Percentiles rank a stretch among this genome's conserved stretches.
phyloP scores from a whole-genome alignment of 2,888 invertebrate genomes.

The Dinocampus coccinellae region DNA sequence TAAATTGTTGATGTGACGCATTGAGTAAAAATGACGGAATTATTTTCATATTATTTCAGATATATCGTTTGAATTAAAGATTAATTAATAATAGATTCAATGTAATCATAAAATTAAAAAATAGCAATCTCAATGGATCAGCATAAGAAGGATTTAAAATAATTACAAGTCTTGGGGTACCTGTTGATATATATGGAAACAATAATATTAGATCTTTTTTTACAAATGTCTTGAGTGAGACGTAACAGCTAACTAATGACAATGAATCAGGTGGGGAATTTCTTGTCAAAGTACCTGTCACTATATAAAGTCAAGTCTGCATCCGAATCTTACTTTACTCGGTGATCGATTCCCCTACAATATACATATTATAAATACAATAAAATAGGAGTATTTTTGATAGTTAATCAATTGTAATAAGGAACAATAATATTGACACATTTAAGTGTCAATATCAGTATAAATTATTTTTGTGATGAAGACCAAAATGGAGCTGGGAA shows the following conservation, averaged over 20 bases:
- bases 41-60: background rate
- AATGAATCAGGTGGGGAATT: conserved; percentile 31
- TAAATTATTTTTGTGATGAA: conserved; percentile 17
- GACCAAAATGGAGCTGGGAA: conserved; percentile 34
- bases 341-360: background rate
- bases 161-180: background rate
- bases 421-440: background rate
- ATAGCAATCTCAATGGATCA: background rate
- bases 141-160: background rate
- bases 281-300: conserved; percentile 23
- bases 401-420: background rate
- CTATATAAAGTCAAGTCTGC: conserved; percentile 41
- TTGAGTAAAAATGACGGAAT: background rate
- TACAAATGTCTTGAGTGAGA: background rate
- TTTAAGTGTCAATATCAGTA: background rate
- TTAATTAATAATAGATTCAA: background rate
- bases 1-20: background rate
- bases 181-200: background rate
- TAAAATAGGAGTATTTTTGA: background rate
- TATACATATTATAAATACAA: background rate
- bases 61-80: background rate
- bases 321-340: conserved; percentile 35
- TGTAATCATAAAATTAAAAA: background rate
- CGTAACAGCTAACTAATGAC: background rate
- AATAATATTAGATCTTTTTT: background rate